Percentiles rank a stretch among this genome's conserved stretches.
These are phyloP conservation scores for Saxidomus purpurata DNA, from an alignment of 1,140 invertebrate species.

Conservation along the genomic window DNA sequence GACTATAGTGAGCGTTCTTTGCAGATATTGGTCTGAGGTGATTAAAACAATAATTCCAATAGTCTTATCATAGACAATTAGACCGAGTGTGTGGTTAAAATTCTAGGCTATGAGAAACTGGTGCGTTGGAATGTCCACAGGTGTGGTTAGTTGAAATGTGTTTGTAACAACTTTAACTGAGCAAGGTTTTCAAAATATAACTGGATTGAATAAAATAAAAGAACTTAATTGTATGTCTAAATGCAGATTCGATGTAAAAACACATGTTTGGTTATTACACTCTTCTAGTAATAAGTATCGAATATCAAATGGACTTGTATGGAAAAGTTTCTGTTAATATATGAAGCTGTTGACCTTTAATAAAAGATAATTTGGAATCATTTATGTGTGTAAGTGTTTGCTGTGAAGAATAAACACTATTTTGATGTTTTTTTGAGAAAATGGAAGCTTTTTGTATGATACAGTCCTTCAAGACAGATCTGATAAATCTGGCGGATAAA, in stretches of 20 bases:
- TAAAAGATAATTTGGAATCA: background rate
- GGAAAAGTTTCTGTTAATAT: background rate
- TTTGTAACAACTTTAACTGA: too few species aligned
- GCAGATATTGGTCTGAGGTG: constrained; percentile 16
- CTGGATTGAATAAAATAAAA: too few species aligned
- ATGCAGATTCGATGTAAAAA: too few species aligned
- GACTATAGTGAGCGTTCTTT: constrained; percentile 12
- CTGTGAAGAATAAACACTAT: background rate
- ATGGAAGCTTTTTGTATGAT: constrained; percentile 1
- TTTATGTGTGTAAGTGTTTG: constrained; percentile 13
- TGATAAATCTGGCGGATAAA: constrained; percentile 15
- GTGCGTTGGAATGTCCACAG: too few species aligned
- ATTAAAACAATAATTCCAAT: background rate
- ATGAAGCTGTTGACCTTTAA: constrained; percentile 22
- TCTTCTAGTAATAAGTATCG: background rate
- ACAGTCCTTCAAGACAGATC: constrained; percentile 2
- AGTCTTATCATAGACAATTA: background rate
- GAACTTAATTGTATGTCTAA: too few species aligned
- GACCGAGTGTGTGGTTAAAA: background rate
- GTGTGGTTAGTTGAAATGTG: too few species aligned
- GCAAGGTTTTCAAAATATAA: too few species aligned
- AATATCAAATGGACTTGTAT: background rate
- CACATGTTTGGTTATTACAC: background rate
- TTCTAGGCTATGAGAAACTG: background rate
- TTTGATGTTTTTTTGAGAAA: background rate